phyloP scores from a whole-genome alignment of 2,888 invertebrate species.

The Podabrus alpinus region DNA sequence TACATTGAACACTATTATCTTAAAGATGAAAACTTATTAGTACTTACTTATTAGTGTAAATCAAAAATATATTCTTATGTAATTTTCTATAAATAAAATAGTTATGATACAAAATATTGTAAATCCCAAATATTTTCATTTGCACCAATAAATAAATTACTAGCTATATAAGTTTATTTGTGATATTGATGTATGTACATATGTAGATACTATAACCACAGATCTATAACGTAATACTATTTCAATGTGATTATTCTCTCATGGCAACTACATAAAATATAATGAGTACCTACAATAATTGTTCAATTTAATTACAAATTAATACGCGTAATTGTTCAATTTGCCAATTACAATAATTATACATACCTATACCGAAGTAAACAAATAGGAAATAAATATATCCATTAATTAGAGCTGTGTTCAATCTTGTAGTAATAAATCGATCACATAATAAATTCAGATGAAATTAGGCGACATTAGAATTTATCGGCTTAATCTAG shows the following conservation, averaged over 20 bases:
- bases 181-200: not conserved
- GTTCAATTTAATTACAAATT: not conserved
- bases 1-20: too few species aligned
- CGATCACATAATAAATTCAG: too few species aligned
- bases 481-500: too few species aligned
- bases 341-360: not conserved
- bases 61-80: not conserved
- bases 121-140: not conserved
- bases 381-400: too few species aligned
- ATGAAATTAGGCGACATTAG: too few species aligned
- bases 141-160: not conserved
- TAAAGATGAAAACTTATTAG: too few species aligned
- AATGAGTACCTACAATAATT: not conserved
- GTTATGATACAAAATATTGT: not conserved
- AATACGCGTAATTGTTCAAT: not conserved
- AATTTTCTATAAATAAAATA: not conserved
- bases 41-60: too few species aligned
- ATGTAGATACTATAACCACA: too few species aligned
- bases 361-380: too few species aligned
- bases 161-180: not conserved
- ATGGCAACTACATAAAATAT: too few species aligned
- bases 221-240: not conserved
- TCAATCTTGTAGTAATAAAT: too few species aligned
- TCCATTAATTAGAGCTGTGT: too few species aligned
- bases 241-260: not conserved